Evolutionary conservation across 2,113 vertebrate species (phyloP), one percentile per base, ranked within the genome.

Genomic region (Prietella phreatophila): DNA sequence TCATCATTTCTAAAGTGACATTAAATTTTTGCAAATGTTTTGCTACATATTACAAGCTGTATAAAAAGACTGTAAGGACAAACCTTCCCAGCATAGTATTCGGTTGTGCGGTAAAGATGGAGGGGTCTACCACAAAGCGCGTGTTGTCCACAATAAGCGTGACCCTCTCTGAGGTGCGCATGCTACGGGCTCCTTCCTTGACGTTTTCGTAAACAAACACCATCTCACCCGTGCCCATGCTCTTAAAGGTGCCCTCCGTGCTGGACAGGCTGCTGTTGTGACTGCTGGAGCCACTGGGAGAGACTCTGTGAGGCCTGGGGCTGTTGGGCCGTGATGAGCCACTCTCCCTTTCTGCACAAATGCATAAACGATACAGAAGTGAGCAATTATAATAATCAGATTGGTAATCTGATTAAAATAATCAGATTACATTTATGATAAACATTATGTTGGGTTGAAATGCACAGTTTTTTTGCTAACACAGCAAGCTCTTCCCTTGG

Each of bases 71-170:
- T 53, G 19, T 84, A 10, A 50, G 47, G 47, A 50, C 71, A 7
- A 94, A 99, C 98, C 98, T 98, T 94, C 98, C 98, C 96, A 99
- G 94, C 98, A 99, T 99, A 25, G 98, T 99, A 90, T 99, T 99
- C 91, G 98, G 98, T 50, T 99, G 98, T 89, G 98, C 98, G 10
- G 97, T 99, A 92, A 99, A 99, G 93, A 99, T 98, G 50, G 97
- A 95, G 63, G 98, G 97, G 93, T 99, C 98, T 60, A 99, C 98
- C 85, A 99, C 98, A 91, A 99, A 99, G 95, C 98, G 97, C 30
- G 98, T 99, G 93, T 99, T 99, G 93, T 99, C 98, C 90, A 99
- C 98, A 36, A 99, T 99, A 13, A 99, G 95, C 0, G 98, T 99
- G 47, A 99, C 97, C 92, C 97, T 95, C 93, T 99, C 98, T 0